phyloP scores from a whole-genome alignment of 64 coral and sea anemone species.

The Stichodactyla helianthus region DNA sequence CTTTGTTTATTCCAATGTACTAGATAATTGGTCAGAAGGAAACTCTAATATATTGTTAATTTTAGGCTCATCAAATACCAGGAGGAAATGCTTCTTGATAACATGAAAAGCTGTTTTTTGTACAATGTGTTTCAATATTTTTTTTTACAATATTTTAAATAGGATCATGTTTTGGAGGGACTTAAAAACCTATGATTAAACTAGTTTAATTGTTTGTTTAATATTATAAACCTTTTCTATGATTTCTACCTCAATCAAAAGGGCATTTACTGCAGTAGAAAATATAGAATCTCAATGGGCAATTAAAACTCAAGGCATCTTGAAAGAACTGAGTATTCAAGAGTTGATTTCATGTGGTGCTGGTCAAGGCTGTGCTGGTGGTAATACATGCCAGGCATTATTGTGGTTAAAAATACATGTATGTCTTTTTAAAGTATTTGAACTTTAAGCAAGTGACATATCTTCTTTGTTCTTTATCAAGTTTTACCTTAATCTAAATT shows the following conservation, averaged over 20 bases:
- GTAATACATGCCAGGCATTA: slow-evolving; percentile 31
- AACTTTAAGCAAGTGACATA: neutral
- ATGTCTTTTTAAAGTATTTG: neutral
- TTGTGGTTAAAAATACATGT: slow-evolving; percentile 7
- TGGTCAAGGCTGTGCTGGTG: slow-evolving; percentile 27
- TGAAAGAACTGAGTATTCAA: slow-evolving; percentile 55
- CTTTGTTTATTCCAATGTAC: neutral
- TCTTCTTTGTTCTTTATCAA: too few relatives aligned
- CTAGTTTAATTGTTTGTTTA: too few relatives aligned
- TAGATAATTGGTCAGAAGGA: too few relatives aligned
- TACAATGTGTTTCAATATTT: too few relatives aligned
- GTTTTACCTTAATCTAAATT: too few relatives aligned
- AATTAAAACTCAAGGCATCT: neutral
- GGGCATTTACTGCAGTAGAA: slow-evolving; percentile 60
- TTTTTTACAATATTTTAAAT: too few relatives aligned
- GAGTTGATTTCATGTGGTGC: slow-evolving; percentile 47
- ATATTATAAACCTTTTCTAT: neutral
- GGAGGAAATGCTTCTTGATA: too few relatives aligned
- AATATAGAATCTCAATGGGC: slow-evolving; percentile 51
- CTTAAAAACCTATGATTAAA: too few relatives aligned
- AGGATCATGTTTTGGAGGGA: too few relatives aligned
- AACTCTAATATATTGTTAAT: too few relatives aligned
- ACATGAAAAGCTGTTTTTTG: too few relatives aligned
- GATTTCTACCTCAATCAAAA: neutral
- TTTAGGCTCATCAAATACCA: too few relatives aligned